phyloP scores from a whole-genome alignment of 2,888 invertebrate genomes.

The Nomada goodeniana region DNA sequence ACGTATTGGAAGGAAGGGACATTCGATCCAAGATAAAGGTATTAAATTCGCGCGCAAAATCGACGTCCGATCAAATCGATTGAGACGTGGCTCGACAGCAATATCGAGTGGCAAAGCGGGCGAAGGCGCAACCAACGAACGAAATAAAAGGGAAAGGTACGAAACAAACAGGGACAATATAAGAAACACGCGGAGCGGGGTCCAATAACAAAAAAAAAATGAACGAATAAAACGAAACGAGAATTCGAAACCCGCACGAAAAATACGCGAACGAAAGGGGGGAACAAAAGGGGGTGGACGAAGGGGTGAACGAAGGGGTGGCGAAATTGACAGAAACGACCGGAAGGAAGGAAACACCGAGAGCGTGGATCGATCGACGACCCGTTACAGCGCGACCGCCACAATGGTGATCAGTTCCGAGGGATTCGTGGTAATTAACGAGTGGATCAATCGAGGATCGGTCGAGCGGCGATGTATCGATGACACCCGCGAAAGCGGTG shows the following conservation, averaged over 20 bases:
- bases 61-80: slow-evolving; percentile 6
- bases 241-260: background rate
- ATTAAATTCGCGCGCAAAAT: slow-evolving; percentile 7
- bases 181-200: background rate
- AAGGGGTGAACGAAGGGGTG: background rate
- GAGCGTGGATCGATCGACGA: slow-evolving; percentile 62
- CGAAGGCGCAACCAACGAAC: background rate
- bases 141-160: background rate
- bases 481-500: slow-evolving; percentile 68
- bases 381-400: slow-evolving; percentile 57
- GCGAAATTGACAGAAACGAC: slow-evolving; percentile 12
- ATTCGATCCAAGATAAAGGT: background rate
- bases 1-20: background rate
- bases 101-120: slow-evolving; percentile 5
- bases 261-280: background rate
- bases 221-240: background rate
- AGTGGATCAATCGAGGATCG: slow-evolving; percentile 67
- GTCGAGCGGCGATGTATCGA: slow-evolving; percentile 66
- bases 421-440: slow-evolving; percentile 75
- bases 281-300: background rate
- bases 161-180: background rate
- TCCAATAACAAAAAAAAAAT: background rate
- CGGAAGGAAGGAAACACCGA: slow-evolving; percentile 43
- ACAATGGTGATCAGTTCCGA: slow-evolving; percentile 69
- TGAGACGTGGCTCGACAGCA: background rate